Base-by-base conservation (phyloP, 1,140 invertebrate genomes). In the Tetramorium parvispinum region DNA sequence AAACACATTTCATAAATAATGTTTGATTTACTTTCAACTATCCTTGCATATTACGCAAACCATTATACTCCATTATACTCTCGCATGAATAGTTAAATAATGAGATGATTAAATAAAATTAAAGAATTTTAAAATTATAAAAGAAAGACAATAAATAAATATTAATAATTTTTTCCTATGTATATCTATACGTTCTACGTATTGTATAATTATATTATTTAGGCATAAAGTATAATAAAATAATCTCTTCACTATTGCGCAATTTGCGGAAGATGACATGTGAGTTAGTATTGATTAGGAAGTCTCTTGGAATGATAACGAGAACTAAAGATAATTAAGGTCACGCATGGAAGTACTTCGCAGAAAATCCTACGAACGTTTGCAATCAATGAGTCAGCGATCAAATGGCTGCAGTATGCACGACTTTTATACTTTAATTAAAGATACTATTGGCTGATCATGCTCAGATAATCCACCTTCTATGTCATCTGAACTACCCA, bases 391-490 rank as follows among this genome's bases (percentile, higher is more conserved):
- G 21, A 81, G 37, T 81, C 21, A 40, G 32, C 1, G 7, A 51
- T 79, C n/a, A 18, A 32, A 53, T 49, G 2, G 37, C 16, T 24
- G 24, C 2, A 2, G 46, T 77, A 40, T 5, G 13, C 13, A 40
- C 13, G 10, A 5, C 13, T 40, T 21, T 66, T 68, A 53, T 18
- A 53, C 27, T 81, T 79, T 40, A 79, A 79, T 81, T 81, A 70
- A 81, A 63, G 10, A 68, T 24, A 24, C 8, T 13, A 66, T 4
- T 51, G 4, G n/a, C 16, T 40, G 43, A 13, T 51, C 13, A 57
- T 59, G n/a, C 0, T 57, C 2, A 46, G 0, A 49, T 77, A 27
- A 43, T 46, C n/a, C 11, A 53, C 21, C 2, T 71, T 53, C 2
- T 18, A 32, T 32, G 24, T 71, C 8, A 68, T 40, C 40, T 5